Evolutionary conservation across 2,888 invertebrate species (phyloP), one percentile per base, ranked within the genome.

Genomic region (Acronicta leporina): DNA sequence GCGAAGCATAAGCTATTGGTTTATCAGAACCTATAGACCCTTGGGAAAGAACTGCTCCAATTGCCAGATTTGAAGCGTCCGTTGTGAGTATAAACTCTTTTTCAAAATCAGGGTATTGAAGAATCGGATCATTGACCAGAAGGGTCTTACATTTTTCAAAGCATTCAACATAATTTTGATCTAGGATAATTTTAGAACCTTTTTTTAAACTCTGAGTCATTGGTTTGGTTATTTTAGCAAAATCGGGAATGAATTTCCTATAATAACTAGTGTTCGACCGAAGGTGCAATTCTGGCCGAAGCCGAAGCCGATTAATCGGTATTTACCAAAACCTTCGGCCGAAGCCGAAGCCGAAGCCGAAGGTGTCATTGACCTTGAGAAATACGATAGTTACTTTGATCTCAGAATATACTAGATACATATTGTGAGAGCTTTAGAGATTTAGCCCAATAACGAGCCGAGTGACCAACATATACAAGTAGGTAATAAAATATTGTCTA

Each of bases 171-270:
- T 38, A 38, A 7, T 38, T 7, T n/a, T 3, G 13, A 7, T n/a
- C n/a, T n/a, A 38, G 13, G 2, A 4, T 38, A n/a, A 38, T 38
- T n/a, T n/a, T 38, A 0, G 3, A 5, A 2, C n/a, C 38, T 38
- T 38, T 49, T 4, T 49, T 49, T 38, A 49, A 11, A 14, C 49
- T 25, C 6, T 40, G 49, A 0, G 49, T 49, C 10, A 49, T n/a
- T 5, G 49, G 49, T 25, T 49, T 49, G 6, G 40, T 49, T 2
- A 40, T 49, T 10, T 7, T 9, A 1, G 49, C 40, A 11, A 49
- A 49, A 25, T 49, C 49, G 5, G 48, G 48, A 10, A 48, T 48
- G 5, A 48, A 48, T 5, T 48, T 48, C 5, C 48, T 13, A 1
- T 48, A 48, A 1, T 48, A 48, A 1, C 48, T n/a, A n/a, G n/a